A percentile compares a stretch with the other conserved stretches of the same genome.
phyloP scores from a whole-genome alignment of 2,888 invertebrate species.

The Frankliniella fusca region DNA sequence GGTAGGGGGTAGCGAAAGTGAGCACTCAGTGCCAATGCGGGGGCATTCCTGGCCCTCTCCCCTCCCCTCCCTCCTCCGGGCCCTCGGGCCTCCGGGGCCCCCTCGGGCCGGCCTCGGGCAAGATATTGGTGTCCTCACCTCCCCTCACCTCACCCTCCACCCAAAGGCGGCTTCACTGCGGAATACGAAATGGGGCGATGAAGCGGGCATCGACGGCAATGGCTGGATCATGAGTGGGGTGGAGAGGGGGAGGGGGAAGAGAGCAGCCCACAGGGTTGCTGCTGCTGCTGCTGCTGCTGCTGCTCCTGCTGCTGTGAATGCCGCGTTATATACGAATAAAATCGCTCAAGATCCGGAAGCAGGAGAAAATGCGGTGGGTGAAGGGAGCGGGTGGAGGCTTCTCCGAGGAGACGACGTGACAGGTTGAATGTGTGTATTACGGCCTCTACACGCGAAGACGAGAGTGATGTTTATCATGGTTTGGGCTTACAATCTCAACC shows the following conservation, averaged over 20 bases:
- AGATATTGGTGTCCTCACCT: constrained; percentile 16
- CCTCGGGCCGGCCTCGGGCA: not conserved
- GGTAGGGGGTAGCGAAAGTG: not conserved
- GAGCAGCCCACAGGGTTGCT: not conserved
- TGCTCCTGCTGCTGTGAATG: too few relatives aligned
- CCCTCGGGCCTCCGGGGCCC: not conserved
- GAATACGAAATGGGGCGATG: constrained; percentile 26
- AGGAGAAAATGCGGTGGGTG: too few relatives aligned
- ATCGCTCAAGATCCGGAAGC: too few relatives aligned
- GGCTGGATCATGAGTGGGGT: not conserved
- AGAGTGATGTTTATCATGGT: too few relatives aligned
- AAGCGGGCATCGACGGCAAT: constrained; percentile 15
- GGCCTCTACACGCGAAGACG: too few relatives aligned
- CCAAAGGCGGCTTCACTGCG: constrained; percentile 13
- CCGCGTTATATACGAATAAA: too few relatives aligned
- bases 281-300: not conserved
- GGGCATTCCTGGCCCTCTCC: not conserved
- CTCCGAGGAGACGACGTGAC: too few relatives aligned
- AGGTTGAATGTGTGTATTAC: too few relatives aligned
- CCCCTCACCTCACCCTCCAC: not conserved
- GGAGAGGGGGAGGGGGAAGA: not conserved
- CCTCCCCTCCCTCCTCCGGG: not conserved
- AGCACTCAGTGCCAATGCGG: constrained; percentile 6
- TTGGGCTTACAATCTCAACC: too few relatives aligned
- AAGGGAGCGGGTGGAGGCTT: too few relatives aligned